These are phyloP conservation scores for Thymelicus lineola DNA, from an alignment of 2,888 invertebrate species.

Conservation along the genomic window DNA sequence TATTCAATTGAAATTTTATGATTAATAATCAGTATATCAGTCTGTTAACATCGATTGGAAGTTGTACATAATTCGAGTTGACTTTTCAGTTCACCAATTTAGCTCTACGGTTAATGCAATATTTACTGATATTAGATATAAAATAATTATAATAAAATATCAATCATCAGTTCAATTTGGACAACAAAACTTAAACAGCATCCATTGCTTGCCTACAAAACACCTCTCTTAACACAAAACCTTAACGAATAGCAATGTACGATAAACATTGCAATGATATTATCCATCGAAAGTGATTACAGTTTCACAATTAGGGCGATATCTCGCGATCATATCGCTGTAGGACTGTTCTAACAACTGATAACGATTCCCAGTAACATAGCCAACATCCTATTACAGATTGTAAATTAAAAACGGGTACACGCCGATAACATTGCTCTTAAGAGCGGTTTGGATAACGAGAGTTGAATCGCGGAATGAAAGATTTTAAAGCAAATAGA, in stretches of 20 bases:
- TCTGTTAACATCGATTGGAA: too few species aligned
- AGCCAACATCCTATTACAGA: conserved; percentile 35
- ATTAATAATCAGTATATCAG: too few species aligned
- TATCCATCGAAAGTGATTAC: conserved; percentile 12
- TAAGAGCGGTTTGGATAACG: conserved; percentile 17
- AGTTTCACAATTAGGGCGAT: conserved; percentile 24
- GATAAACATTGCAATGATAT: not conserved
- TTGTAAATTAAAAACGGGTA: conserved; percentile 36
- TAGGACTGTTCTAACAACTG: conserved; percentile 37
- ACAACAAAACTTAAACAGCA: not conserved
- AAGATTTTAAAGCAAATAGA: not conserved
- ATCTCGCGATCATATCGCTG: conserved; percentile 25
- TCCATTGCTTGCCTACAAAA: conserved; percentile 9
- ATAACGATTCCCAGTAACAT: conserved; percentile 40
- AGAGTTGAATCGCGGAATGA: conserved; percentile 5
- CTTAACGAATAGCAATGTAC: conserved; percentile 8
- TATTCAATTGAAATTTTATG: too few species aligned
- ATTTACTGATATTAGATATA: conserved; percentile 3
- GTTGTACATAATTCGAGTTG: not conserved
- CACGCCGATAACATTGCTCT: conserved; percentile 27
- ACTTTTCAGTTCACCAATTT: not conserved
- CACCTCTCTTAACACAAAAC: not conserved
- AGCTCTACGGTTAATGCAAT: not conserved
- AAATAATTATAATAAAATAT: conserved; percentile 6
- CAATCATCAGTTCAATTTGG: not conserved